phyloP scores from a whole-genome alignment of 2,888 invertebrate species.

The Nysson spinosus region DNA sequence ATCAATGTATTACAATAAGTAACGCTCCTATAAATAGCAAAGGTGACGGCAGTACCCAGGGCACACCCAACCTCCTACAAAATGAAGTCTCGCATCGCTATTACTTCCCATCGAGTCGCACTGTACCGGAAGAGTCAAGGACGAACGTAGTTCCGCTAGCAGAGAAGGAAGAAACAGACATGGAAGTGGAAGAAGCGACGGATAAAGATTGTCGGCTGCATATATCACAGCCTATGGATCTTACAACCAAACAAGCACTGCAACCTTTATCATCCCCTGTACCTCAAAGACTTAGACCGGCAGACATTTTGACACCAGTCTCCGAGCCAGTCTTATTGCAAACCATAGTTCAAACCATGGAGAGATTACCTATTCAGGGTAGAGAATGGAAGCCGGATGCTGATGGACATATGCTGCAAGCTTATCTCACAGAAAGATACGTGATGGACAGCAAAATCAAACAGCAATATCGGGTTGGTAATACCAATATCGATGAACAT shows the following conservation, averaged over 20 bases:
- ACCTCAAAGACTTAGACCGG: constrained; percentile 63
- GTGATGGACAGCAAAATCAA: constrained; percentile 85
- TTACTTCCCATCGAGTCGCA: constrained; percentile 74
- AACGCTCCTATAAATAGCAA: constrained; percentile 48
- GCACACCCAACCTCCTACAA: constrained; percentile 64
- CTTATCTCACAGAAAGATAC: constrained; percentile 86
- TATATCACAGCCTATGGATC: constrained; percentile 76
- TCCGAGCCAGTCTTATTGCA: constrained; percentile 82
- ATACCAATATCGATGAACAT: constrained; percentile 58
- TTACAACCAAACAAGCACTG: constrained; percentile 73
- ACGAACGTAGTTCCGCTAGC: constrained; percentile 62
- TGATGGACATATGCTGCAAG: constrained; percentile 84
- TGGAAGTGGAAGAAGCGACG: constrained; percentile 55
- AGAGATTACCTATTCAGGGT: constrained; percentile 81
- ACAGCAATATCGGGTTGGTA: constrained; percentile 77
- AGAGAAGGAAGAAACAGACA: constrained; percentile 59
- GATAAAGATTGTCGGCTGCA: constrained; percentile 50
- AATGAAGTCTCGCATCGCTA: constrained; percentile 71
- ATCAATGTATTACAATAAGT: too few species aligned
- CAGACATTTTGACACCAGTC: constrained; percentile 81
- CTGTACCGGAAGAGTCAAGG: constrained; percentile 54
- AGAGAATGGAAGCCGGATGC: constrained; percentile 78
- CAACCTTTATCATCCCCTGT: constrained; percentile 48
- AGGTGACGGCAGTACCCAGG: constrained; percentile 53
- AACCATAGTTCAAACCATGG: constrained; percentile 82